Evolutionary conservation across 2,888 invertebrate genomes (phyloP), one percentile per base, ranked within the genome.

Genomic region (Pristionchus exspectatus): DNA sequence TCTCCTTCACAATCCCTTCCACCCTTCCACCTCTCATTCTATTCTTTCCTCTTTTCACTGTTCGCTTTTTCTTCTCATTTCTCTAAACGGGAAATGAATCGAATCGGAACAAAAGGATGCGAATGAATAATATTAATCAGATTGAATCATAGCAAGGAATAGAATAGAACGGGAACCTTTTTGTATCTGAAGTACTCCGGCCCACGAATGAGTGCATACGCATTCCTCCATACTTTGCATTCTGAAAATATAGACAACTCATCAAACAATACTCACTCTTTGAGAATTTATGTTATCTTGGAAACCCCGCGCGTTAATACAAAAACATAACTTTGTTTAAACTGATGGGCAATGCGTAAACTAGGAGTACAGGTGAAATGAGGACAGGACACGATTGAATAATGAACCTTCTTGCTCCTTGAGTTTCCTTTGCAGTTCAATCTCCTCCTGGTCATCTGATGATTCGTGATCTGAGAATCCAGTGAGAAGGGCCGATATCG

Each of bases 201-300:
- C 12, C 98, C 99, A 85, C 99, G 97, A 95, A 98, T 97, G 91
- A 99, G 96, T 96, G 98, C 98, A 95, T 98, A 96, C 0, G 99
- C 98, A 96, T 99, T 99, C 89, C 98, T 96, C 98, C 98, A 98
- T 69, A 98, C 98, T 96, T 98, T 98, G 95, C 98, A 98, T 95
- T 98, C 98, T 96, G 94, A 10, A 83, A 89, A 38, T 21, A 66
- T 7, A 21, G 18, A 50, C 44, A 9, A 21, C 27, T 33, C 30
- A n/a, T 69, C 30, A 77, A 77, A 18, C 44, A 2, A 21, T 24
- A 24, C 5, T 44, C 7, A 27, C 24, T 24, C 2, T 69, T n/a
- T 27, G 24, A 69, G 44, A n/a, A 50, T 44, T 33, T 50, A 81
- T 33, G 24, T 16, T 50, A 14, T 54, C n/a, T 54, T 18, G 9